Base-by-base conservation (phyloP, 35 echinoderm and acorn worm genomes). In the Holothuria glaberrima region DNA sequence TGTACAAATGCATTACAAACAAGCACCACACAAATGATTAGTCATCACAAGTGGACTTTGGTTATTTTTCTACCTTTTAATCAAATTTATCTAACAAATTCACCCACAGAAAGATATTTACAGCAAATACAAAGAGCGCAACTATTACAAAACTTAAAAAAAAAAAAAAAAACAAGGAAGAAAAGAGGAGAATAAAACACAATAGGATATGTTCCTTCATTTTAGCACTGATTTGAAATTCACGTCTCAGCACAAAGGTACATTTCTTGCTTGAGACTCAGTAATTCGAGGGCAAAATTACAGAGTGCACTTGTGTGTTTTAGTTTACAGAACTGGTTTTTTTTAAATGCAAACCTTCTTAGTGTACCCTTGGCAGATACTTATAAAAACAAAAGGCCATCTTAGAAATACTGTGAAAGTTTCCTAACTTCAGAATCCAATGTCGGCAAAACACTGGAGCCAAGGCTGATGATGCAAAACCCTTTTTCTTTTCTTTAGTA, bases 91-190 rank as follows among this genome's bases (percentile, higher is more conserved):
- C 79, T 82, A 82, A 82, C 79, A 82, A 82, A 82, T 50, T 82
- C 79, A 82, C 57, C 57, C 79, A 82, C 80, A 84, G 57, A 84
- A 84, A 84, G 80, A 84, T 84, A 84, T 84, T 84, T 84, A 84
- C 80, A 84, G 80, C 80, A 84, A 69, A 84, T 84, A 84, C 80
- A 84, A 84, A 84, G 54, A 84, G 80, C 80, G 80, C 80, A 48
- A 84, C 46, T 58, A 48, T 84, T 84, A 84, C 80, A 84, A 84
- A 84, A 84, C 80, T 84, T 84, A 84, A 84, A 84, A 84, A 48
- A 84, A 84, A 56, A 63, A 63, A 84, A 84, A 84, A 61, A 19
- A 27, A 56, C 54, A 84, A n/a, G 58, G 22, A 82, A 84, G 13
- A 41, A 58, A 35, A 48, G 26, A 35, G 26, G 50, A n/a, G 50